These are phyloP conservation scores for Blastobasis lacticolella DNA, from an alignment of 2,888 invertebrate genomes.

Conservation along the genomic window DNA sequence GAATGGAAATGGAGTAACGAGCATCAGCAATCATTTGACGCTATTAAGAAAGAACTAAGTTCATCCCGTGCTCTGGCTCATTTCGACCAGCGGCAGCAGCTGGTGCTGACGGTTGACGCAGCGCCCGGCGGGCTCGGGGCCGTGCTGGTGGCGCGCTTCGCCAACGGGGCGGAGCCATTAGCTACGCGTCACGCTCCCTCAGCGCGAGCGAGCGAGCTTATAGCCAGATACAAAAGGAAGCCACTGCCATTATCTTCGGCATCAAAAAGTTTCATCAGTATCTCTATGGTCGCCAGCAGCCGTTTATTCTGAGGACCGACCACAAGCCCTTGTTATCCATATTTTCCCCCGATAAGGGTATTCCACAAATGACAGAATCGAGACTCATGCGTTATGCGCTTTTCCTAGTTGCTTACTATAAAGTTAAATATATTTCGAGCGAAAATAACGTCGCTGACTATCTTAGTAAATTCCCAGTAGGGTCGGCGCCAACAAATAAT, in stretches of 20 bases:
- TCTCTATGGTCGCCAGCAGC: conserved; percentile 4
- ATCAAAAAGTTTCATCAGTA: conserved; percentile 9
- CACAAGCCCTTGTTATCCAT: conserved; percentile 1
- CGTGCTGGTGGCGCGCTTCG: conserved; percentile 8
- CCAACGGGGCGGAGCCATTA: conserved; percentile 3
- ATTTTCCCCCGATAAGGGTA: background rate
- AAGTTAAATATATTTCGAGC: background rate
- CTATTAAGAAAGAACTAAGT: background rate
- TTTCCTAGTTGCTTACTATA: background rate
- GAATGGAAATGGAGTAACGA: background rate
- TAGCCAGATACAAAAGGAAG: conserved; percentile 8
- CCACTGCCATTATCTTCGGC: conserved; percentile 11
- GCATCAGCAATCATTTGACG: background rate
- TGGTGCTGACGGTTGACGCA: conserved; percentile 9
- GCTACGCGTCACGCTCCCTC: conserved; percentile 8
- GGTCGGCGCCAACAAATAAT: background rate
- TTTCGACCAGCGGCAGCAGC: conserved; percentile 5
- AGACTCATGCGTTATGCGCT: background rate
- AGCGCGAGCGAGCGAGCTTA: conserved; percentile 1
- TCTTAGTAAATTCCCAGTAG: background rate
- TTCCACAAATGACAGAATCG: background rate
- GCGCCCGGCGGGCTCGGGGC: conserved; percentile 10
- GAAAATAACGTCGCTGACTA: background rate
- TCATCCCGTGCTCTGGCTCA: conserved; percentile 9
- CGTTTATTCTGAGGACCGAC: conserved; percentile 1